A percentile compares a stretch with the other conserved stretches of the same genome.
These are phyloP conservation scores for Tiliqua scincoides DNA, from an alignment of 2,113 vertebrate species.

Conservation along the genomic window DNA sequence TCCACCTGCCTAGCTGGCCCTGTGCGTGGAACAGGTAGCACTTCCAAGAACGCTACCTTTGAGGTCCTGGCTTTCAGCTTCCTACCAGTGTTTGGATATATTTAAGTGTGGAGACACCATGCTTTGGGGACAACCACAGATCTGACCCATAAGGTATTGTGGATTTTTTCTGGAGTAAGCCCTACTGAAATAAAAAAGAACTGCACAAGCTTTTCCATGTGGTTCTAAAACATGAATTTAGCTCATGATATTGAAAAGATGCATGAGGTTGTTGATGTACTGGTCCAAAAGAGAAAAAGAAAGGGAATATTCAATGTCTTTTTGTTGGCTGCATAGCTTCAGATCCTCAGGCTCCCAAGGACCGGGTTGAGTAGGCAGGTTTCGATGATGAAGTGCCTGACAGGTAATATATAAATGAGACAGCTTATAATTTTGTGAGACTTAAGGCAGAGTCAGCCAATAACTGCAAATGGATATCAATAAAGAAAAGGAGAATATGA, in stretches of 20 bases:
- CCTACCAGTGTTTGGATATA: too few relatives aligned
- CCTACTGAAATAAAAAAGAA: neutral
- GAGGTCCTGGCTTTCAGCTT: too few relatives aligned
- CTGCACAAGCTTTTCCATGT: neutral
- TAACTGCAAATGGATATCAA: constrained; percentile 2
- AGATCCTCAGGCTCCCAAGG: neutral
- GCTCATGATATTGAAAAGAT: neutral
- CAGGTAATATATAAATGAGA: constrained; percentile 19
- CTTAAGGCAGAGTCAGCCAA: constrained; percentile 36
- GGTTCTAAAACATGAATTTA: neutral
- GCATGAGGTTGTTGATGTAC: neutral
- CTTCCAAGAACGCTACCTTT: too few relatives aligned
- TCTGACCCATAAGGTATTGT: neutral
- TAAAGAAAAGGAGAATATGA: constrained; percentile 32
- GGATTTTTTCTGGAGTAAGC: neutral
- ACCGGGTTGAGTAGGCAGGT: constrained; percentile 17
- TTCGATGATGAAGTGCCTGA: constrained; percentile 24
- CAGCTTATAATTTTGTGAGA: constrained; percentile 40
- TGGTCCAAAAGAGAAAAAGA: constrained; percentile 25
- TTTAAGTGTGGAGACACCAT: too few relatives aligned
- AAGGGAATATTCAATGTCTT: constrained; percentile 17
- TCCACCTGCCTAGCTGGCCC: too few relatives aligned
- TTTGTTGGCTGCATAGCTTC: constrained; percentile 37
- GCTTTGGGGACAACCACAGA: too few relatives aligned
- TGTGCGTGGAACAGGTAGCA: too few relatives aligned